phyloP scores from a whole-genome alignment of 2,888 invertebrate genomes.

The Spisula subtruncata region DNA sequence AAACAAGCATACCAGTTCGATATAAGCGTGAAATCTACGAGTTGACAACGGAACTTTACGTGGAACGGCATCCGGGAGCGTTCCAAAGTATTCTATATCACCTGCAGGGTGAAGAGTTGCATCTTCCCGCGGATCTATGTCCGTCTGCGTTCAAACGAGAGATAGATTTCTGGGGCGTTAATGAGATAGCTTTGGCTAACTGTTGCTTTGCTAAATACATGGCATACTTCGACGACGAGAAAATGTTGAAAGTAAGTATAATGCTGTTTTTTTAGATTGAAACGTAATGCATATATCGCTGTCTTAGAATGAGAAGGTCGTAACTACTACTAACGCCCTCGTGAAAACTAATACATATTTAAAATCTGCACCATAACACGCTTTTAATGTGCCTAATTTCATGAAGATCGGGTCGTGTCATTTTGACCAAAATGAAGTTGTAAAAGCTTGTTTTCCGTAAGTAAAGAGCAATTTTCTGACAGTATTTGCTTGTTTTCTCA shows the following conservation, averaged over 20 bases:
- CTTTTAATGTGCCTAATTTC: too few relatives aligned
- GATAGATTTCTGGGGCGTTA: slow-evolving; percentile 72
- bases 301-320: too few relatives aligned
- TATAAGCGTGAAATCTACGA: slow-evolving; percentile 7
- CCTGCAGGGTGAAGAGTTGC: slow-evolving; percentile 57
- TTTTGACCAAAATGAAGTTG: too few relatives aligned
- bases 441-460: too few relatives aligned
- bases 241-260: slow-evolving; percentile 53
- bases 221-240: slow-evolving; percentile 66
- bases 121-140: slow-evolving; percentile 55
- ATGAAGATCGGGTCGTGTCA: too few relatives aligned
- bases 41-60: slow-evolving; percentile 26
- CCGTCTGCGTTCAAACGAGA: slow-evolving; percentile 65
- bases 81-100: slow-evolving; percentile 58
- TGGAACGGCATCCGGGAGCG: slow-evolving; percentile 50
- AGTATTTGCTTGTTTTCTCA: too few relatives aligned
- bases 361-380: too few relatives aligned
- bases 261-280: neutral
- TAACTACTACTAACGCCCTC: too few relatives aligned
- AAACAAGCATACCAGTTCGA: slow-evolving; percentile 11
- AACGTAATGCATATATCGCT: too few relatives aligned
- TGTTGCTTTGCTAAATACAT: slow-evolving; percentile 72
- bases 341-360: too few relatives aligned
- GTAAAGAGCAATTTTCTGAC: too few relatives aligned
- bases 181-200: slow-evolving; percentile 57